Base-by-base conservation (phyloP, 1,140 invertebrate species). In the Thrips palmi region DNA sequence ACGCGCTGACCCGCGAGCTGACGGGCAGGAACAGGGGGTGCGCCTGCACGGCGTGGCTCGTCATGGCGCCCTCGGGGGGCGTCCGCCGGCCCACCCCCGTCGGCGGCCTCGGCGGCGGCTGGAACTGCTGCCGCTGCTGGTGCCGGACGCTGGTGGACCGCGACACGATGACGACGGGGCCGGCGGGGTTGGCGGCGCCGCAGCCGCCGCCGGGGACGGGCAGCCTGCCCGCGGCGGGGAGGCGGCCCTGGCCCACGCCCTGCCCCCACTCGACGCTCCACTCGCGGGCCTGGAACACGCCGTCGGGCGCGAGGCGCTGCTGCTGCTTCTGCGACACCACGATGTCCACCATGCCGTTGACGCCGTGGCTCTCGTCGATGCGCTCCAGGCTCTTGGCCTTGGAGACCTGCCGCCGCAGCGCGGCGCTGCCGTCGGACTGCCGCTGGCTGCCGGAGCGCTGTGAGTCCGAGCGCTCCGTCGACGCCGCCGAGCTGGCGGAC, bases 331-430 rank as follows among this genome's bases (percentile, higher is more conserved):
- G n/a, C 31, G 66, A 64, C 11, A 76, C 58, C 1, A 78, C 67
- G 14, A 78, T 76, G 47, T 77, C 69, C 0, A 77, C 67, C 61
- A 77, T 68, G 1, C 73, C 67, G 41, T 80, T 74, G 0, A 78
- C 51, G 7, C 74, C 73, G 46, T 81, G n/a, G n/a, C n/a, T n/a
- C n/a, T n/a, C 77, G 45, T 79, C 77, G 4, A 83, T 73, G 33
- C 76, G 65, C 41, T 84, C 78, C 21, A 82, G 54, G 39, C 77
- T 82, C 56, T 82, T 83, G 1, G 74, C 75, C 33, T 76, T 59
- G 14, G n/a, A n/a, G n/a, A n/a, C 17, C 41, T 3, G 2, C 17
- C 22, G 25, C 33, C 46, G 12, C 25, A 25, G 43, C 5, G 39
- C 47, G 15, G 47, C 49, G 8, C 37, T 14, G 18, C 30, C 22